A percentile compares a stretch with the other conserved stretches of the same genome.
These are phyloP conservation scores for Ligdia adustata DNA, from an alignment of 2,888 invertebrate species.

Conservation along the genomic window DNA sequence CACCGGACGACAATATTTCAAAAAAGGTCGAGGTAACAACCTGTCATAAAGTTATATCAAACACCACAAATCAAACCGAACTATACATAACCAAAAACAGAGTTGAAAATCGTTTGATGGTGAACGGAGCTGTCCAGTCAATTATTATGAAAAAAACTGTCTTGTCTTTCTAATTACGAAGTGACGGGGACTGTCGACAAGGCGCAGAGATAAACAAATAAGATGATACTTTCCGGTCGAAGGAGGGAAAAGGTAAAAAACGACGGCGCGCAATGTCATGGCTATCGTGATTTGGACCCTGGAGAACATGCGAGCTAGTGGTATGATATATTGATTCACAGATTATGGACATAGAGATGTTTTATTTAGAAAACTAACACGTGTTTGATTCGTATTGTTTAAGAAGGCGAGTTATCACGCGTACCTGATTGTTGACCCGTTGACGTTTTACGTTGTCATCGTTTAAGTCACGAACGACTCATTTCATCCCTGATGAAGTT, in stretches of 20 bases:
- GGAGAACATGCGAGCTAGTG: neutral
- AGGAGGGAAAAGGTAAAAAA: conserved; percentile 23
- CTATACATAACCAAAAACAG: rapidly evolving
- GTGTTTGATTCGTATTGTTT: no score
- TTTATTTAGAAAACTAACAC: no score
- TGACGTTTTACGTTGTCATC: no score
- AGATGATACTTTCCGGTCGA: conserved; percentile 71
- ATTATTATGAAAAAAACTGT: conserved; percentile 73
- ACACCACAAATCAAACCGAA: conserved; percentile 21
- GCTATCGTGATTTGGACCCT: conserved; percentile 21
- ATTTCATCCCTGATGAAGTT: no score
- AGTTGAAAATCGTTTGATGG: conserved; percentile 25
- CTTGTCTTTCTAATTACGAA: conserved; percentile 77
- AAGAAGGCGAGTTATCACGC: no score
- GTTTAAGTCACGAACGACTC: no score
- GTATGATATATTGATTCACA: neutral
- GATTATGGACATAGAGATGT: neutral
- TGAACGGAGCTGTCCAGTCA: conserved; percentile 53
- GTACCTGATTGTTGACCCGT: no score
- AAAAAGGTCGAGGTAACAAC: conserved; percentile 53
- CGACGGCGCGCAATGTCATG: conserved; percentile 29
- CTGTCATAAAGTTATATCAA: conserved; percentile 49
- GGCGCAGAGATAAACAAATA: conserved; percentile 76
- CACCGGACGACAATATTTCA: conserved; percentile 70
- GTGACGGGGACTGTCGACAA: conserved; percentile 72